Conservation (phyloP, 2,888 invertebrate genomes). For the Prosapia bicincta region DNA sequence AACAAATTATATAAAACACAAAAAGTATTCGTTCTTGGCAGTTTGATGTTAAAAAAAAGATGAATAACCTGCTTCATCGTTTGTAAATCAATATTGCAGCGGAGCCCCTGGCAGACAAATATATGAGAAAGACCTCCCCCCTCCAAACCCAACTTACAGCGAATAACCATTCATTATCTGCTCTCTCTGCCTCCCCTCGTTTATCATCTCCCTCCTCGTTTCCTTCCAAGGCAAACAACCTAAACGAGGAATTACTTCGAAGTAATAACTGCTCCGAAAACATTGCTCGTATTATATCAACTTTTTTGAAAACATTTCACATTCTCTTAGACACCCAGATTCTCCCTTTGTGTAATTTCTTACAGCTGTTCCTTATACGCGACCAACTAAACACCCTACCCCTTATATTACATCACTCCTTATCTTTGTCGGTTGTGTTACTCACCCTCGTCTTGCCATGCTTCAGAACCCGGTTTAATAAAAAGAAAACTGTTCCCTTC, state of each 20-base stretch:
- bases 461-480: background rate
- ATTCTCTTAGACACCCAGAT: background rate
- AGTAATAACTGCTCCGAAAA: background rate
- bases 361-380: background rate
- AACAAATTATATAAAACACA: too few relatives aligned
- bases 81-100: background rate
- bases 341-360: background rate
- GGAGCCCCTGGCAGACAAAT: background rate
- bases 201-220: background rate
- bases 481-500: background rate
- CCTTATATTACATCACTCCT: background rate
- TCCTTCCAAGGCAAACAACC: constrained; percentile 2
- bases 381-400: background rate
- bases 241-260: background rate
- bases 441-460: background rate
- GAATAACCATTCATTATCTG: constrained; percentile 2
- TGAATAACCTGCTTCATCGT: too few relatives aligned
- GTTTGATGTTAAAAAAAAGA: too few relatives aligned
- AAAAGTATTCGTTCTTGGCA: too few relatives aligned
- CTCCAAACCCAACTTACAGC: background rate
- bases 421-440: background rate
- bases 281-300: background rate
- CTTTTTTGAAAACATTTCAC: background rate
- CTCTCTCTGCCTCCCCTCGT: background rate
- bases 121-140: background rate